phyloP scores from a whole-genome alignment of 2,888 invertebrate genomes.

The Tolmerus cingulatus region DNA sequence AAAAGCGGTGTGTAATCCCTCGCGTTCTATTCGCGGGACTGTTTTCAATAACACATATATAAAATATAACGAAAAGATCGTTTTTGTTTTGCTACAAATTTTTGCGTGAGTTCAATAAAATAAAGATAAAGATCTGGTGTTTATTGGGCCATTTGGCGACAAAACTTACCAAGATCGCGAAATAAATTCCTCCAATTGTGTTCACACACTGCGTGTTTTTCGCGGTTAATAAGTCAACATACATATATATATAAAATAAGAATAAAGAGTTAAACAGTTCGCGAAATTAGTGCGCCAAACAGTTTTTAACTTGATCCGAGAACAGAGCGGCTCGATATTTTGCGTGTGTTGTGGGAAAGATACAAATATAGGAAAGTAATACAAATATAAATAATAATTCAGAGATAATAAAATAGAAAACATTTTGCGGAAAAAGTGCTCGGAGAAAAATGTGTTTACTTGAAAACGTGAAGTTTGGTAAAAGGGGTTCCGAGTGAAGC shows the following conservation, averaged over 20 bases:
- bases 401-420: not conserved
- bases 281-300: not conserved
- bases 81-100: not conserved
- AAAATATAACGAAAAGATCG: not conserved
- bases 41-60: not conserved
- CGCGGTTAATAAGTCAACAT: not conserved
- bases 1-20: not conserved
- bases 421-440: not conserved
- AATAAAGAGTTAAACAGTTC: not conserved
- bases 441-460: not conserved
- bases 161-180: not conserved
- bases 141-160: not conserved
- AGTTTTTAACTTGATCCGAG: not conserved
- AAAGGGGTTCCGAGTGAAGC: not conserved
- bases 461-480: not conserved
- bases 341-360: not conserved
- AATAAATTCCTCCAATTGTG: not conserved
- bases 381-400: not conserved
- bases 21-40: conserved; percentile 9
- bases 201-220: not conserved
- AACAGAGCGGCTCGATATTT: not conserved
- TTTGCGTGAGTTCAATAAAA: not conserved
- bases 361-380: not conserved
- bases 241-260: not conserved
- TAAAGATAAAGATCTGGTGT: not conserved